Conservation (phyloP, 1,140 invertebrate genomes). For the Anagrus nilaparvatae region DNA sequence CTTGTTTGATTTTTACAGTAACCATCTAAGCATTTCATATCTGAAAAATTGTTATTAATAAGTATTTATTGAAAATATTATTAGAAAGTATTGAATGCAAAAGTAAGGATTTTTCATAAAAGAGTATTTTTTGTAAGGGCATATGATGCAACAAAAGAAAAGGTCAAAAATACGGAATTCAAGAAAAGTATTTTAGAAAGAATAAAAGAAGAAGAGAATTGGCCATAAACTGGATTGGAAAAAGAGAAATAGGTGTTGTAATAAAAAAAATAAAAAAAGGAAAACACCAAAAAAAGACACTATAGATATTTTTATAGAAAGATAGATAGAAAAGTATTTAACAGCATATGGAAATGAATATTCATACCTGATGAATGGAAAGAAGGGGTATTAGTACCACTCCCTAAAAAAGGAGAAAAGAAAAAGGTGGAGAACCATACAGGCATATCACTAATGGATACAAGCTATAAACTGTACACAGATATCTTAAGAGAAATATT, state of each 20-base stretch:
- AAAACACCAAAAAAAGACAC: background rate
- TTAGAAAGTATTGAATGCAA: no score
- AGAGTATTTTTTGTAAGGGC: background rate
- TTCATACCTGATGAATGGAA: background rate
- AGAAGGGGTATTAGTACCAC: background rate
- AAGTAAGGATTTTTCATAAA: no score
- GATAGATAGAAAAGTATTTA: background rate
- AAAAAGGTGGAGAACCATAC: background rate
- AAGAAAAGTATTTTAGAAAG: background rate
- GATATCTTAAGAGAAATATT: background rate
- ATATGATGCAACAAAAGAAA: background rate
- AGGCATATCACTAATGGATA: background rate
- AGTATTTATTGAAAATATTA: no score
- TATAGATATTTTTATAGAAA: background rate
- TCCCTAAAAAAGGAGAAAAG: background rate
- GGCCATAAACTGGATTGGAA: background rate
- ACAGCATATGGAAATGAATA: background rate
- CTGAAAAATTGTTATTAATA: conserved; percentile 23
- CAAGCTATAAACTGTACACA: background rate
- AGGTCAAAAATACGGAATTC: background rate
- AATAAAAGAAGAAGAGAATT: background rate
- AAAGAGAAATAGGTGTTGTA: background rate
- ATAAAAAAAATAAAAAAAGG: background rate
- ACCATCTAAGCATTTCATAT: conserved; percentile 24
- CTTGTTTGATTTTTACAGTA: conserved; percentile 22